Conservation (phyloP, 2,113 vertebrate genomes). For the Ophthalmolycus amberensis region DNA sequence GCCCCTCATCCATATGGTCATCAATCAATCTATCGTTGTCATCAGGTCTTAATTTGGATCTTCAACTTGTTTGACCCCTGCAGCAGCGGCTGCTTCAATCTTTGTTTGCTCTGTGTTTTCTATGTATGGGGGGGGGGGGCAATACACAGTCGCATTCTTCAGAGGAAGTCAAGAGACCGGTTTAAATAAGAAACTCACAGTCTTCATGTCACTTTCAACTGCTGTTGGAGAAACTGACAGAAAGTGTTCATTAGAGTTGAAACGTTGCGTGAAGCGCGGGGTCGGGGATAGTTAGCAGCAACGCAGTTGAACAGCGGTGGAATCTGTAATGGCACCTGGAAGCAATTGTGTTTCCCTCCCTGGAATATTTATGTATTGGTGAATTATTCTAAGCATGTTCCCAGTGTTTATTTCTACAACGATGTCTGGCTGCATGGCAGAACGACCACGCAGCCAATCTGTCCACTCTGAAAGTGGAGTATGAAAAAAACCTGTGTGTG, state of each 20-base stretch:
- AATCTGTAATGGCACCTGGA: conserved; percentile 75
- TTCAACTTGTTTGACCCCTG: conserved; percentile 37
- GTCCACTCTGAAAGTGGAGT: conserved; percentile 24
- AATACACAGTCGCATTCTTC: conserved; percentile 24
- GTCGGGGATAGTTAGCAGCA: conserved; percentile 50
- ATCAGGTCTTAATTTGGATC: conserved; percentile 44
- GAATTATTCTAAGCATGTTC: conserved; percentile 78
- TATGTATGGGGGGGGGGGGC: background rate
- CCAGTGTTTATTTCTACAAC: conserved; percentile 66
- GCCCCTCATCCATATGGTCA: conserved; percentile 10
- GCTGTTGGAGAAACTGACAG: conserved; percentile 38
- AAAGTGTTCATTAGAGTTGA: conserved; percentile 50
- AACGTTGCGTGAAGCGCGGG: conserved; percentile 30
- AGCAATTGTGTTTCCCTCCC: conserved; percentile 67
- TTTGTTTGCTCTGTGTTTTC: conserved; percentile 39
- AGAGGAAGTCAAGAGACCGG: conserved; percentile 29
- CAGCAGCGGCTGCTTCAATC: conserved; percentile 1
- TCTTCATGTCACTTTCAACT: conserved; percentile 51
- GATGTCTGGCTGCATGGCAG: conserved; percentile 57
- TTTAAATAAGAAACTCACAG: conserved; percentile 44
- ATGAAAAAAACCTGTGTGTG: conserved; percentile 22
- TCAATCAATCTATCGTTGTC: conserved; percentile 50
- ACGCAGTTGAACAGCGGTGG: conserved; percentile 36
- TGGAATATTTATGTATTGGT: conserved; percentile 72
- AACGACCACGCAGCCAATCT: conserved; percentile 31